phyloP scores from a whole-genome alignment of 2,797 vertebrate genomes.

The Pseudochaenichthys georgianus region DNA sequence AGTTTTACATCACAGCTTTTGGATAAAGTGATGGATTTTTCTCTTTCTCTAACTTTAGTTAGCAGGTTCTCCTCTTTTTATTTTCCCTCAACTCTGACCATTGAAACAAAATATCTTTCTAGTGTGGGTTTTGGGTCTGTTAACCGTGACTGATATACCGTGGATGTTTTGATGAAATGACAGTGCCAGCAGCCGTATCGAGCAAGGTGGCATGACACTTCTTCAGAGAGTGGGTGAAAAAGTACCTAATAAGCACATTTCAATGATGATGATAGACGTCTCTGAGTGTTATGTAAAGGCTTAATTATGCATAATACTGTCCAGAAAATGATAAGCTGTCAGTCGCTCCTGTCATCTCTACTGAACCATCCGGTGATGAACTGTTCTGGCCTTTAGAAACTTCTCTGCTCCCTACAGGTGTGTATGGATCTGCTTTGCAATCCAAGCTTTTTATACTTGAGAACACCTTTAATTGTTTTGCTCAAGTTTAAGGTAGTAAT shows the following conservation, averaged over 20 bases:
- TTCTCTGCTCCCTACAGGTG: slow-evolving; percentile 57
- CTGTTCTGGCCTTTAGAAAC: slow-evolving; percentile 60
- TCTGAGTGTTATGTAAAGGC: slow-evolving; percentile 63
- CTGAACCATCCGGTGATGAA: slow-evolving; percentile 71
- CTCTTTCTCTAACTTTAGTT: slow-evolving; percentile 11
- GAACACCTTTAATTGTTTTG: slow-evolving; percentile 24
- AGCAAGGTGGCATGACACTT: slow-evolving; percentile 25
- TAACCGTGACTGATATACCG: slow-evolving; percentile 59
- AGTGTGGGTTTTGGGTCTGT: slow-evolving; percentile 23
- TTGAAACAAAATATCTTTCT: slow-evolving; percentile 11
- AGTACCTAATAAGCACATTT: slow-evolving; percentile 46
- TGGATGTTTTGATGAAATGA: slow-evolving; percentile 71
- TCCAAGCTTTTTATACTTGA: neutral
- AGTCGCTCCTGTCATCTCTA: slow-evolving; percentile 51
- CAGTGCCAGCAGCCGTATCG: slow-evolving; percentile 37
- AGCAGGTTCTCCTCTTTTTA: slow-evolving; percentile 21
- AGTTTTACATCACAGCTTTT: slow-evolving; percentile 59
- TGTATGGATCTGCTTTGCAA: slow-evolving; percentile 32
- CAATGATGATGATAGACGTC: slow-evolving; percentile 46
- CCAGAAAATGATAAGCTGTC: slow-evolving; percentile 76
- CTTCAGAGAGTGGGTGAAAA: slow-evolving; percentile 7
- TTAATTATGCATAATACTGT: slow-evolving; percentile 71
- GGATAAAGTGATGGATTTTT: slow-evolving; percentile 26
- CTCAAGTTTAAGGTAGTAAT: slow-evolving; percentile 24
- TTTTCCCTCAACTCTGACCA: neutral